Base-by-base conservation (phyloP, 2,888 invertebrate species). In the Drosophila subquinaria region DNA sequence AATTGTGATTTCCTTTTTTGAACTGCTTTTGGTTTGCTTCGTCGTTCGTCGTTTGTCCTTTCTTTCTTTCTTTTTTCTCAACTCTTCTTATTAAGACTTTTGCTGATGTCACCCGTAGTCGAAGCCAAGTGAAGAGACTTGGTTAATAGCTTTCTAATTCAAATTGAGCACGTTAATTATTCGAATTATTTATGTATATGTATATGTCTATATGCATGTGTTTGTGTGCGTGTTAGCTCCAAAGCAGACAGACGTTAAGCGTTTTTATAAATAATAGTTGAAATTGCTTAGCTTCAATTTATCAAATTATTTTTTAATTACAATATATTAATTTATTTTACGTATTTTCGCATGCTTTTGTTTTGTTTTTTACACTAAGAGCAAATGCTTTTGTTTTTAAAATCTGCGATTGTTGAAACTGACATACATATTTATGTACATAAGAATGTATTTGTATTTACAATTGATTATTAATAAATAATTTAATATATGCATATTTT, bases 11-110 rank as follows among this genome's bases (percentile, higher is more conserved):
- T 72, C 65, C 42, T 35, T 56, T 45, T 79, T 89, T 85, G 89
- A 89, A 89, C 89, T 85, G 85, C 88, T 83, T 85, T 85, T 85
- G 89, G 89, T 85, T 85, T 89, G 85, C 89, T 85, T 85, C 89
- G 85, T 85, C 84, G 88, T 85, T 85, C 89, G 85, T 85, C 84
- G 88, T 82, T 73, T 69, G 71, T 79, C 75, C 66, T 75, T 73
- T 60, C 27, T 8, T 8, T 6, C 17, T 17, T 17, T 17, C 17
- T 8, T 30, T 4, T 23, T 4, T 23, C 30, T 43, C 63, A 77
- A 68, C 71, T 79, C 67, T 69, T 69, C 27, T 27, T 8, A 8
- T 43, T 61, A 81, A 84, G 59, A 79, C 10, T 64, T 52, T 53
- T 50, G 47, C 66, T 81, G 71, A 75, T 81, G 79, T 79, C 85